Evolutionary conservation across 2,888 invertebrate genomes (phyloP).

Genomic region (Clanis bilineata): DNA sequence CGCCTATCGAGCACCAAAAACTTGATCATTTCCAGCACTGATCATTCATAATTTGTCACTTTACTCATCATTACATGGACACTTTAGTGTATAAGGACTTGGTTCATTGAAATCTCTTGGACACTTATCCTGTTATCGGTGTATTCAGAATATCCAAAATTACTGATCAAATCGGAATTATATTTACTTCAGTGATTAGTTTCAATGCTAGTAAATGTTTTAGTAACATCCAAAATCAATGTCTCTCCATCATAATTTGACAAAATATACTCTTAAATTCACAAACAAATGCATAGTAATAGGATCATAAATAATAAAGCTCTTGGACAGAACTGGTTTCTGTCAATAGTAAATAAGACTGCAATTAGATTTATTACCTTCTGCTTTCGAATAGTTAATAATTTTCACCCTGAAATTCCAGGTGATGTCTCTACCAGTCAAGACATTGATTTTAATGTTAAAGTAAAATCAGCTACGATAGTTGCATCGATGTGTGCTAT

Average conservation of each 20-base stretch:
- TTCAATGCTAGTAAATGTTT: slow-evolving; percentile 1
- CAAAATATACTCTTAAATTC: too few relatives aligned
- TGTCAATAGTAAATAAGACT: too few relatives aligned
- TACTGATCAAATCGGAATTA: neutral
- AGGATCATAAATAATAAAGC: too few relatives aligned
- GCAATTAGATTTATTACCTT: too few relatives aligned
- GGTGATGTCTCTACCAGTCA: neutral
- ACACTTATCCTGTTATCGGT: neutral
- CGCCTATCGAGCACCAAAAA: slow-evolving; percentile 25
- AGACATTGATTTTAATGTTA: slow-evolving; percentile 5
- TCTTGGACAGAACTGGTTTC: too few relatives aligned
- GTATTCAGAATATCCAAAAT: neutral
- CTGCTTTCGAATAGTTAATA: too few relatives aligned
- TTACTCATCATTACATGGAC: slow-evolving; percentile 4
- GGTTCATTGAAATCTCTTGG: neutral
- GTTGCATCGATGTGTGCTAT: slow-evolving; percentile 20
- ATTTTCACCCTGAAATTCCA: too few relatives aligned
- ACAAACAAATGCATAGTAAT: too few relatives aligned
- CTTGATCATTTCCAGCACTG: slow-evolving; percentile 8
- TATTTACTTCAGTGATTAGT: neutral
- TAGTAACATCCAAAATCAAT: neutral
- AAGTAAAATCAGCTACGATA: neutral
- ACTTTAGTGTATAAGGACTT: neutral
- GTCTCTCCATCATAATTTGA: neutral
- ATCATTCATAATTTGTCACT: slow-evolving; percentile 15